Conservation (phyloP, 2,797 vertebrate genomes). For the Pogonophryne albipinna region DNA sequence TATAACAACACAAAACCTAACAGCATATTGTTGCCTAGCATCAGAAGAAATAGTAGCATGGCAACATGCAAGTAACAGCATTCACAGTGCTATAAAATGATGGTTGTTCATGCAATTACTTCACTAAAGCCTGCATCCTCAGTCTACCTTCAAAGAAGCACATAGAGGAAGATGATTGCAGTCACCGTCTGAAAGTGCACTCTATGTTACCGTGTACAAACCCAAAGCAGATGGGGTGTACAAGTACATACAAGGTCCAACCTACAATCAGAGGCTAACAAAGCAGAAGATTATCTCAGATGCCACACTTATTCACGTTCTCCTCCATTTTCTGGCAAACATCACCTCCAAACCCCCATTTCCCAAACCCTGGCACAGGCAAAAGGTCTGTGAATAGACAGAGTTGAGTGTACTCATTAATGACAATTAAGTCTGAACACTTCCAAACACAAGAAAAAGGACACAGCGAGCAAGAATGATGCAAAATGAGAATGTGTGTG, state of each 20-base stretch:
- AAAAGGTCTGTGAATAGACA: slow-evolving; percentile 48
- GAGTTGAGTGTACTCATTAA: slow-evolving; percentile 70
- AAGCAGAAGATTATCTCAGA: slow-evolving; percentile 7
- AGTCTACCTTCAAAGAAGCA: neutral
- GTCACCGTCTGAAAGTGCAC: neutral
- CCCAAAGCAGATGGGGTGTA: neutral
- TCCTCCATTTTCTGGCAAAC: slow-evolving; percentile 13
- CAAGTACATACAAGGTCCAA: neutral
- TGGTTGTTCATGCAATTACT: slow-evolving; percentile 4
- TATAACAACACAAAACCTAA: neutral
- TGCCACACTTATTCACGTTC: slow-evolving; percentile 9
- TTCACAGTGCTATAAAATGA: neutral
- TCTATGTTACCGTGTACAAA: neutral
- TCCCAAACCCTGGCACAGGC: slow-evolving; percentile 28
- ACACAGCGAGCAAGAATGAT: slow-evolving; percentile 20
- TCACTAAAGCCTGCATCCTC: slow-evolving; percentile 6
- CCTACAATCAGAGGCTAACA: slow-evolving; percentile 16
- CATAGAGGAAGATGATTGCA: neutral
- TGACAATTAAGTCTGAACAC: slow-evolving; percentile 62
- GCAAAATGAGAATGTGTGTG: slow-evolving; percentile 35
- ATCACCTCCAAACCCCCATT: slow-evolving; percentile 1
- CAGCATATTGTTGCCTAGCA: neutral
- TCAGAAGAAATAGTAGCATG: neutral
- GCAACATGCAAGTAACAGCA: neutral
- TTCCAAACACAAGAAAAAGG: slow-evolving; percentile 57